Evolutionary conservation across 2,797 vertebrate genomes (phyloP).

Genomic region (Alectoris magna): DNA sequence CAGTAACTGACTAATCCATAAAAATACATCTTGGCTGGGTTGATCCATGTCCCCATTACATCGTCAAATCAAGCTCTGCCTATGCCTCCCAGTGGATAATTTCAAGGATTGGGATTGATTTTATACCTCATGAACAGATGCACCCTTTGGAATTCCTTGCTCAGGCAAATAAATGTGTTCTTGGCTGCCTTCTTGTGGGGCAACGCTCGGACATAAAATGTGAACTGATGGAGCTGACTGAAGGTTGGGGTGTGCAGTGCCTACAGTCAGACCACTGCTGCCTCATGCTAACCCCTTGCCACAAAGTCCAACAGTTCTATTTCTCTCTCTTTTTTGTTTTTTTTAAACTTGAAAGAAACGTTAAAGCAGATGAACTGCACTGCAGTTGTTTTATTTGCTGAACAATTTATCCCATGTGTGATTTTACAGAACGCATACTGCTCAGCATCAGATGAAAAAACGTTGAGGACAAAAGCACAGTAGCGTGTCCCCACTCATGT

Average conservation of each 20-base stretch:
- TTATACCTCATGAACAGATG: not conserved
- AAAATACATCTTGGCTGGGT: not conserved
- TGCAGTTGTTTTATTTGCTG: not conserved
- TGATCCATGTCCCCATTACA: not conserved
- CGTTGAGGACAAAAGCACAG: not conserved
- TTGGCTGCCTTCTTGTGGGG: not conserved
- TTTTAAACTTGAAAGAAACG: not conserved
- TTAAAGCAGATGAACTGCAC: too few relatives aligned
- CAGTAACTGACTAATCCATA: not conserved
- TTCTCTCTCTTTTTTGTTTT: not conserved
- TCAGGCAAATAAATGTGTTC: too few relatives aligned
- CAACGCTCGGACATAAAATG: not conserved
- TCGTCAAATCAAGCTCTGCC: not conserved
- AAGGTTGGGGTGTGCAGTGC: not conserved
- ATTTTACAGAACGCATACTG: not conserved
- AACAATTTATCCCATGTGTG: not conserved
- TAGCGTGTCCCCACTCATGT: not conserved
- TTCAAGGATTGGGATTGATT: not conserved
- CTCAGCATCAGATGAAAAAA: not conserved
- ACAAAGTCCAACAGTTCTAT: accelerated
- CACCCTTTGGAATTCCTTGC: accelerated
- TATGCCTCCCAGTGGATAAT: not conserved
- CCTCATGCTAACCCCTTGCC: not conserved
- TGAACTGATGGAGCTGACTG: not conserved
- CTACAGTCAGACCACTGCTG: too few relatives aligned